These are phyloP conservation scores for Holothuria glaberrima DNA, from an alignment of 35 echinoderm and acorn worm genomes.

Conservation along the genomic window DNA sequence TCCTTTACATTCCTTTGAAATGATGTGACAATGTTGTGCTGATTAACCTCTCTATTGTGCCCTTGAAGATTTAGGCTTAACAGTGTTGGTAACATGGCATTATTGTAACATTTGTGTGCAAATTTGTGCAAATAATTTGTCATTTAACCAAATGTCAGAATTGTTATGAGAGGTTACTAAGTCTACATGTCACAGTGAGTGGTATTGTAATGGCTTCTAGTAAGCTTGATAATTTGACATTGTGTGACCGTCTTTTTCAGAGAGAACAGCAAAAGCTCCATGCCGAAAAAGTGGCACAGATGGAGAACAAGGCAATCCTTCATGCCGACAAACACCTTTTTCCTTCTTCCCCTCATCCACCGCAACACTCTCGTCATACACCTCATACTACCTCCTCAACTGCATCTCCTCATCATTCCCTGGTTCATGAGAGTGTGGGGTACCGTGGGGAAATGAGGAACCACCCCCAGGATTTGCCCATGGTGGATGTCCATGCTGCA, in stretches of 20 bases:
- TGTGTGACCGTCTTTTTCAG: background rate
- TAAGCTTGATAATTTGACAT: no score
- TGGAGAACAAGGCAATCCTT: slow-evolving; percentile 55
- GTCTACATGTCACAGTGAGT: no score
- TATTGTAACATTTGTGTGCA: no score
- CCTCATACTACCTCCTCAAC: slow-evolving; percentile 51
- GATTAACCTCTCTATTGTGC: no score
- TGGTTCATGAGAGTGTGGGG: slow-evolving; percentile 4
- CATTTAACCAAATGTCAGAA: background rate
- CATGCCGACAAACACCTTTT: slow-evolving; percentile 53
- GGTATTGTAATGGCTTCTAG: background rate
- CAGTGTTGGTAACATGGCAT: no score
- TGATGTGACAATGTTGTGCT: no score
- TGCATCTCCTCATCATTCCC: slow-evolving; percentile 10
- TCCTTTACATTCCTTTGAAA: no score
- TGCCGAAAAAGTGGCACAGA: slow-evolving; percentile 36
- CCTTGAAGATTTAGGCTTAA: no score
- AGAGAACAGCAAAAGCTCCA: slow-evolving; percentile 55
- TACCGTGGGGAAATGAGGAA: slow-evolving; percentile 27
- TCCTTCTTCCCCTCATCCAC: slow-evolving; percentile 16
- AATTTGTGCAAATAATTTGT: no score
- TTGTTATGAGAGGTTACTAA: background rate
- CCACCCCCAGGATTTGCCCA: slow-evolving; percentile 37
- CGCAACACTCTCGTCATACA: slow-evolving; percentile 21
- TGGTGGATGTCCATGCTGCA: slow-evolving; percentile 75